Conservation (phyloP, 2,888 invertebrate genomes). For the Apamea crenata region DNA sequence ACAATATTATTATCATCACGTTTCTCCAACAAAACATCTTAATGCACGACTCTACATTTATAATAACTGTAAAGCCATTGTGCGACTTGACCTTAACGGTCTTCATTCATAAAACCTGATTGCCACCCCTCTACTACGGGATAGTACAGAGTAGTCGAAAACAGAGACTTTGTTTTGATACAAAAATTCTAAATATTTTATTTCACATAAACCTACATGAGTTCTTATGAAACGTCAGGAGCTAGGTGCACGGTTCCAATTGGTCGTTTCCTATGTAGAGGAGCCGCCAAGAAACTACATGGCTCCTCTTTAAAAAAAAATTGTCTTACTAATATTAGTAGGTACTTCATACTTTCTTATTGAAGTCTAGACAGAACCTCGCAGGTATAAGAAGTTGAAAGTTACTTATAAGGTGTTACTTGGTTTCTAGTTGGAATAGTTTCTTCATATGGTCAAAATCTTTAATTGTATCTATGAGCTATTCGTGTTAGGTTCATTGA, state of each 20-base stretch:
- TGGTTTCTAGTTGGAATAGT: too few relatives aligned
- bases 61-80: constrained; percentile 12
- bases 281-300: neutral
- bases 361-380: neutral
- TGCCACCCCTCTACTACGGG: constrained; percentile 57
- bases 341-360: neutral
- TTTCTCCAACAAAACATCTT: neutral
- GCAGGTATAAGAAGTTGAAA: neutral
- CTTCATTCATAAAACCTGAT: constrained; percentile 64
- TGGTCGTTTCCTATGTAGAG: neutral
- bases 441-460: neutral
- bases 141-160: constrained; percentile 52
- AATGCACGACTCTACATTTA: constrained; percentile 11
- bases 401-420: neutral
- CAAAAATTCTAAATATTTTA: neutral
- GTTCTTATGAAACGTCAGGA: neutral
- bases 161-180: constrained; percentile 42
- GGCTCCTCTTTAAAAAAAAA: neutral
- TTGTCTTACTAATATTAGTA: neutral
- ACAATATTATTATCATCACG: constrained; percentile 18
- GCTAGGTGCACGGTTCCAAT: neutral
- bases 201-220: neutral
- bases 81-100: constrained; percentile 52
- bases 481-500: neutral
- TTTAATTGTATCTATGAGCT: neutral